phyloP scores from a whole-genome alignment of 2,113 vertebrate species.

The Parus major region DNA sequence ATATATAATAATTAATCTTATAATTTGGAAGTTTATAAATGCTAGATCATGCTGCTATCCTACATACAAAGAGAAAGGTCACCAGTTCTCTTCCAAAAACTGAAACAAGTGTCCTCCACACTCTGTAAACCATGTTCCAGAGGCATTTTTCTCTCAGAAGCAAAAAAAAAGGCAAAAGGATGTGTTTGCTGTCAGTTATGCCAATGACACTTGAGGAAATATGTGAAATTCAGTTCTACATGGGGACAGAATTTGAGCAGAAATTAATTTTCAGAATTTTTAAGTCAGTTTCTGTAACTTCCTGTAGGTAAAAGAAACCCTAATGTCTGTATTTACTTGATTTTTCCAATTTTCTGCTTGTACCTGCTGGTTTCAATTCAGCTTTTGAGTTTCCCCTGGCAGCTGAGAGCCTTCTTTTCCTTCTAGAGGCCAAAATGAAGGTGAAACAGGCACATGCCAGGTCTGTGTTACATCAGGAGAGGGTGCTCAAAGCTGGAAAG shows the following conservation, averaged over 20 bases:
- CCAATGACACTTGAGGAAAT: background rate
- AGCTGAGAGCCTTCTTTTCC: background rate
- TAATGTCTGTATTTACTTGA: background rate
- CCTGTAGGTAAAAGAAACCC: background rate
- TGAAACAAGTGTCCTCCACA: background rate
- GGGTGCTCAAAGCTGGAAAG: background rate
- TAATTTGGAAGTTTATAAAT: background rate
- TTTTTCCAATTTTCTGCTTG: background rate
- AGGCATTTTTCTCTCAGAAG: background rate
- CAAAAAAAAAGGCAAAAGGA: background rate
- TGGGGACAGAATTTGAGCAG: background rate
- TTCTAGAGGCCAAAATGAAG: background rate
- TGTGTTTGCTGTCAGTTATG: background rate
- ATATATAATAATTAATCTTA: no score
- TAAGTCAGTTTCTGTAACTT: background rate
- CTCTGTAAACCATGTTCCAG: background rate
- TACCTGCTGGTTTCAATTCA: background rate
- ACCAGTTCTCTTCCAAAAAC: background rate
- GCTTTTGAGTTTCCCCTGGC: background rate
- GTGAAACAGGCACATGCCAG: background rate
- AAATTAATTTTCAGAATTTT: background rate
- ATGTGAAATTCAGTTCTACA: accelerated
- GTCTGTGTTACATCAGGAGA: background rate
- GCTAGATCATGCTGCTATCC: background rate
- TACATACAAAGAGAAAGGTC: background rate